These are phyloP conservation scores for Orgyia antiqua DNA, from an alignment of 2,888 invertebrate genomes.

Conservation along the genomic window DNA sequence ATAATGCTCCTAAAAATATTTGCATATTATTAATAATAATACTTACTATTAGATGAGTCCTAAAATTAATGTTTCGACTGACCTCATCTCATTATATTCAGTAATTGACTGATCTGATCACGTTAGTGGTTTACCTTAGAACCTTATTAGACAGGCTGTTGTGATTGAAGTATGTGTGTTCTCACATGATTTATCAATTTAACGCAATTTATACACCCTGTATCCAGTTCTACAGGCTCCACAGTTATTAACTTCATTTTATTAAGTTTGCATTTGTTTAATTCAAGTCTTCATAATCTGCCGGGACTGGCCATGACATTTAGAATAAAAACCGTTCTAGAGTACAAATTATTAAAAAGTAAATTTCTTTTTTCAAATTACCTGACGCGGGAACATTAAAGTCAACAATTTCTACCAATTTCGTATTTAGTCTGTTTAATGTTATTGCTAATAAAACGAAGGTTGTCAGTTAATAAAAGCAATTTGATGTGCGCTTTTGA, in stretches of 20 bases:
- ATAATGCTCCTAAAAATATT: no score
- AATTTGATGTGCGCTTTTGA: constrained; percentile 59
- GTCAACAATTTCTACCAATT: constrained; percentile 16
- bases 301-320: no score
- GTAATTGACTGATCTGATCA: constrained; percentile 33
- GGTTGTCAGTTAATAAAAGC: constrained; percentile 59
- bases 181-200: constrained; percentile 12
- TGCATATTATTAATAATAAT: no score
- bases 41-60: constrained; percentile 27
- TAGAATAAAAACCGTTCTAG: no score
- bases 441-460: constrained; percentile 27
- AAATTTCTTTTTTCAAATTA: constrained; percentile 15
- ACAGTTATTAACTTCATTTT: no score
- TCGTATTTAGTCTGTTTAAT: constrained; percentile 20
- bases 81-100: constrained; percentile 31
- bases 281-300: no score
- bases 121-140: constrained; percentile 27
- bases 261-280: no score
- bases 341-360: constrained; percentile 40
- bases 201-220: constrained; percentile 17
- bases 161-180: constrained; percentile 8
- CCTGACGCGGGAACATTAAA: constrained; percentile 20
- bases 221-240: constrained; percentile 11
- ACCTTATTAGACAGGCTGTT: constrained; percentile 18
- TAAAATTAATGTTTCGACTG: constrained; percentile 33